Conservation (phyloP, 2,113 vertebrate genomes). For the Cephalopterus ornatus region DNA sequence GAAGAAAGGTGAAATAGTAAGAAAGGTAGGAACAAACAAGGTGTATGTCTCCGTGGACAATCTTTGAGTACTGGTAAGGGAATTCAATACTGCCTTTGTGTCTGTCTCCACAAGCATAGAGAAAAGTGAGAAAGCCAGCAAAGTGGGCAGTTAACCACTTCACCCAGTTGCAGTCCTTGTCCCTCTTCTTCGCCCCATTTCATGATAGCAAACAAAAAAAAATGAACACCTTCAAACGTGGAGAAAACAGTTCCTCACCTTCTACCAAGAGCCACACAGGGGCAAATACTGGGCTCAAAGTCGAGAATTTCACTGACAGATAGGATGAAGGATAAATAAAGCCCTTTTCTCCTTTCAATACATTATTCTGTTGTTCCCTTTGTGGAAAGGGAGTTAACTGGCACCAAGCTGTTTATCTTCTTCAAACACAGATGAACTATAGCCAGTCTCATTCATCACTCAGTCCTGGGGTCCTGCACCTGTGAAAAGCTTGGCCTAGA, state of each 20-base stretch:
- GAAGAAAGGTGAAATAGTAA: not conserved
- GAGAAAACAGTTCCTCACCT: not conserved
- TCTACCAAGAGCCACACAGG: accelerated
- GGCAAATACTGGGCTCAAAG: not conserved
- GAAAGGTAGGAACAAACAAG: not conserved
- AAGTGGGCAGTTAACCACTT: not conserved
- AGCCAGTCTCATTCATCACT: not conserved
- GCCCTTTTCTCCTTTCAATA: not conserved
- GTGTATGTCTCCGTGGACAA: not conserved
- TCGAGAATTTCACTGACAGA: not conserved
- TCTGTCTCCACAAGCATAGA: accelerated
- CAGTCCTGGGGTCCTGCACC: not conserved
- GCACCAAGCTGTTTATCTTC: not conserved
- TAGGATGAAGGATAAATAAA: not conserved
- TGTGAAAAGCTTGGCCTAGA: not conserved
- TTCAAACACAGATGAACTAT: not conserved
- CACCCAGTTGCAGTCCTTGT: not conserved
- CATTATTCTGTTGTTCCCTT: not conserved
- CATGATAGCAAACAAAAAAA: not conserved
- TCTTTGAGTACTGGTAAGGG: not conserved
- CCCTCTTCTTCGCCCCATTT: not conserved
- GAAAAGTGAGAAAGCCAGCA: not conserved
- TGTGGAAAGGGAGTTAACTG: not conserved
- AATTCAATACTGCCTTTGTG: not conserved
- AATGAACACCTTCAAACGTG: accelerated